Evolutionary conservation across 2,888 invertebrate species (phyloP), one percentile per base, ranked within the genome.

Genomic region (Tillus elongatus): DNA sequence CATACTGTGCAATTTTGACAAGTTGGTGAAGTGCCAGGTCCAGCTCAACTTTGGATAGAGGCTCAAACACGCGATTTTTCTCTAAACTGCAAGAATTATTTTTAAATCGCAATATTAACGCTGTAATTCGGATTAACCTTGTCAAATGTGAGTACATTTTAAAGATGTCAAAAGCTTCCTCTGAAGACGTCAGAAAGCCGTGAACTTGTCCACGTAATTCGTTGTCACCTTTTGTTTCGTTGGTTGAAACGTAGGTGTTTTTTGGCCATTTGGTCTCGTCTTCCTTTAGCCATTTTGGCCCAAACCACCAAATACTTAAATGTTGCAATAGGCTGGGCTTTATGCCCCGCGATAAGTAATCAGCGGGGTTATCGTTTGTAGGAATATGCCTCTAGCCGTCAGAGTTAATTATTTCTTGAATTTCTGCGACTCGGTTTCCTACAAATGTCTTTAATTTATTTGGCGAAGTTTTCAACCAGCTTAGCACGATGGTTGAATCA

Each of bases 181-280:
- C n/a, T n/a, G n/a, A n/a, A n/a, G n/a, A n/a, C n/a, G n/a, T n/a
- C n/a, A n/a, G n/a, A n/a, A n/a, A n/a, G n/a, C n/a, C n/a, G n/a
- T n/a, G n/a, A n/a, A n/a, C n/a, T n/a, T n/a, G n/a, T n/a, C n/a
- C n/a, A n/a, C n/a, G n/a, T n/a, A n/a, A n/a, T n/a, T n/a, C n/a
- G n/a, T n/a, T n/a, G n/a, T n/a, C n/a, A n/a, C n/a, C n/a, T n/a
- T n/a, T n/a, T n/a, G n/a, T n/a, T n/a, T n/a, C n/a, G n/a, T n/a
- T n/a, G n/a, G n/a, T n/a, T n/a, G n/a, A n/a, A n/a, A n/a, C n/a
- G n/a, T n/a, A n/a, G n/a, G n/a, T n/a, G n/a, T n/a, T n/a, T n/a
- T n/a, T n/a, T n/a, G 32, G 36, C 36, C 39, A 35, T 28, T 36
- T 39, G 35, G 37, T 35, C 34, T 39, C 37, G 6, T 19, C 24